Evolutionary conservation across 2,888 invertebrate genomes (phyloP).

Genomic region (Barypeithes pellucidus): DNA sequence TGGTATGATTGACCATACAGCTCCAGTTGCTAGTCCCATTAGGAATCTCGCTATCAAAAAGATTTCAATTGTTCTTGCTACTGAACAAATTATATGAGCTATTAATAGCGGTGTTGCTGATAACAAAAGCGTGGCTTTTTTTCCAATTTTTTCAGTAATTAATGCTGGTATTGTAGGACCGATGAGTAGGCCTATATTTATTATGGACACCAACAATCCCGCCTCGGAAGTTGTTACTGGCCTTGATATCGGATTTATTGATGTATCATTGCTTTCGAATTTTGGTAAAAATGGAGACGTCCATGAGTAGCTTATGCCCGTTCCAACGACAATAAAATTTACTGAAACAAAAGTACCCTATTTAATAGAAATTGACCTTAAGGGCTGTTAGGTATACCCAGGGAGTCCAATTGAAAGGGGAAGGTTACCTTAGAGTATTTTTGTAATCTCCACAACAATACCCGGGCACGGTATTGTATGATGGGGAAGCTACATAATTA

Average conservation of each 20-base stretch:
- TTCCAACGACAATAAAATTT: conserved; percentile 37
- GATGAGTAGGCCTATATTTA: conserved; percentile 48
- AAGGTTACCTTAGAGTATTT: no score
- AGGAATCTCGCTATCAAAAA: conserved; percentile 55
- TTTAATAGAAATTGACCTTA: not conserved
- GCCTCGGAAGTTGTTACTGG: conserved; percentile 43
- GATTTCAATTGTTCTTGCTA: conserved; percentile 43
- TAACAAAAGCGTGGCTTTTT: conserved; percentile 50
- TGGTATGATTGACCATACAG: conserved; percentile 52
- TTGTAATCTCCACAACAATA: no score
- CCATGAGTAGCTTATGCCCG: conserved; percentile 47
- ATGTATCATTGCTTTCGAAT: conserved; percentile 33
- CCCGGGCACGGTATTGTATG: no score
- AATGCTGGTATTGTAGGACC: conserved; percentile 46
- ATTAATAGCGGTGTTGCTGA: conserved; percentile 49
- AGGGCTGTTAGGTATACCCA: no score
- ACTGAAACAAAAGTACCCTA: conserved; percentile 45
- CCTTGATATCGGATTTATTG: conserved; percentile 31
- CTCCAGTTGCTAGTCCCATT: conserved; percentile 52
- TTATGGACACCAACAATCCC: conserved; percentile 45
- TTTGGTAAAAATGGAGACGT: conserved; percentile 51
- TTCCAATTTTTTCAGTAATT: conserved; percentile 46
- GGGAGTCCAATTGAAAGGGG: no score
- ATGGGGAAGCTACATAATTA: no score
- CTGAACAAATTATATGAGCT: conserved; percentile 49